phyloP scores from a whole-genome alignment of 2,888 invertebrate genomes.

The Diarsia dahlii region DNA sequence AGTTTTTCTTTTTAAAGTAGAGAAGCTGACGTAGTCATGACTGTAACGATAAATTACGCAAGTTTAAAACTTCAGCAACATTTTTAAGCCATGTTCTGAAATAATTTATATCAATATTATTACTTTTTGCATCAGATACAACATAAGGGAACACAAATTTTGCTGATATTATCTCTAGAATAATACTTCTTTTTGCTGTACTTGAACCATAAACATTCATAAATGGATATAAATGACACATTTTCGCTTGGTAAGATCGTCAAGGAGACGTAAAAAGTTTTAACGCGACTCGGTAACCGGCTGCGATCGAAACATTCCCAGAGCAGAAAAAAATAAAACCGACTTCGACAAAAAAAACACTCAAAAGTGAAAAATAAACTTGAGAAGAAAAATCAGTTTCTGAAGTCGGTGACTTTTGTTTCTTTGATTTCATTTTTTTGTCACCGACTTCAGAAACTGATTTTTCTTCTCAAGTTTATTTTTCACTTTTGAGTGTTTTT shows the following conservation, averaged over 20 bases:
- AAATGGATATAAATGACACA: slow-evolving; percentile 81
- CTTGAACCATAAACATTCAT: slow-evolving; percentile 71
- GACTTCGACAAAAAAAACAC: too few species aligned
- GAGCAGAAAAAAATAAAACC: too few species aligned
- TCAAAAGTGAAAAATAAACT: too few species aligned
- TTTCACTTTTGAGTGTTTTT: too few species aligned
- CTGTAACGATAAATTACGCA: slow-evolving; percentile 5
- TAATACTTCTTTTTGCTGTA: slow-evolving; percentile 70
- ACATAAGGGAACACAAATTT: slow-evolving; percentile 56
- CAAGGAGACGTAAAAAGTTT: slow-evolving; percentile 77
- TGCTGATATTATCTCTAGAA: slow-evolving; percentile 67
- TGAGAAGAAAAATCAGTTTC: too few species aligned
- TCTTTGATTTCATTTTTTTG: too few species aligned
- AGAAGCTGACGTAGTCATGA: slow-evolving; percentile 10
- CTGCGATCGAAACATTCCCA: slow-evolving; percentile 77
- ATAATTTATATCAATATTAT: slow-evolving; percentile 31
- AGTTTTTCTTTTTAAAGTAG: slow-evolving; percentile 12
- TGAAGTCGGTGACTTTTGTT: too few species aligned
- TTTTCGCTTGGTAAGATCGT: slow-evolving; percentile 77
- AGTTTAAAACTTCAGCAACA: slow-evolving; percentile 8
- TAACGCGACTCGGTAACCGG: slow-evolving; percentile 73
- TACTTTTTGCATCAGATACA: slow-evolving; percentile 32
- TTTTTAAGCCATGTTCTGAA: slow-evolving; percentile 8
- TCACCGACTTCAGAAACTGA: too few species aligned
- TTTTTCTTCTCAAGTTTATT: too few species aligned